Evolutionary conservation across 2,888 invertebrate genomes (phyloP).

Genomic region (Xanthorhoe spadicearia): DNA sequence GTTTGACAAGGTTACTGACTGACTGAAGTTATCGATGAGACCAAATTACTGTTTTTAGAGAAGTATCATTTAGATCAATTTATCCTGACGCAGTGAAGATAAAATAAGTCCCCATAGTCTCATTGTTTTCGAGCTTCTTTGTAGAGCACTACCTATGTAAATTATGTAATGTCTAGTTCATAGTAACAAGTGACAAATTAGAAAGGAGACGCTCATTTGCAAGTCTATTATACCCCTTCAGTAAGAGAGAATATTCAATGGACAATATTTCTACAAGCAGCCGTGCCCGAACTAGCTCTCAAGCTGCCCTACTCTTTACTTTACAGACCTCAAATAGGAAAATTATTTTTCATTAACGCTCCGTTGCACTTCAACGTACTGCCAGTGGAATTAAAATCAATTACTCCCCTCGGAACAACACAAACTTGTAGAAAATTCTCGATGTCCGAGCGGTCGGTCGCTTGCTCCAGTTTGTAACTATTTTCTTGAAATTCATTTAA

Average conservation of each 20-base stretch:
- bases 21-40: conserved; percentile 18
- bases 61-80: background rate
- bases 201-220: conserved; percentile 44
- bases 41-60: conserved; percentile 9
- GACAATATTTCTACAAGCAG: conserved; percentile 59
- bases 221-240: conserved; percentile 46
- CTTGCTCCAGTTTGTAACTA: conserved; percentile 52
- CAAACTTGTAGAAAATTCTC: conserved; percentile 65
- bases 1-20: conserved; percentile 20
- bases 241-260: conserved; percentile 60
- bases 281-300: conserved; percentile 38
- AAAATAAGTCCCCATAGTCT: background rate
- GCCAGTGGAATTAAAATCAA: conserved; percentile 76
- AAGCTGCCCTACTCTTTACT: conserved; percentile 41
- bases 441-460: conserved; percentile 40
- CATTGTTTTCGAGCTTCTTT: conserved; percentile 25
- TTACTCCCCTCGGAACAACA: conserved; percentile 69
- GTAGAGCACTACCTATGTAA: background rate
- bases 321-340: conserved; percentile 63
- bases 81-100: background rate
- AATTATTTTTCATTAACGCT: conserved; percentile 81
- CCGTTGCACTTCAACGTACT: conserved; percentile 67
- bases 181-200: conserved; percentile 36
- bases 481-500: conserved; percentile 56
- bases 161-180: background rate